phyloP scores from a whole-genome alignment of 2,113 vertebrate species.

The Fukomys damarensis region DNA sequence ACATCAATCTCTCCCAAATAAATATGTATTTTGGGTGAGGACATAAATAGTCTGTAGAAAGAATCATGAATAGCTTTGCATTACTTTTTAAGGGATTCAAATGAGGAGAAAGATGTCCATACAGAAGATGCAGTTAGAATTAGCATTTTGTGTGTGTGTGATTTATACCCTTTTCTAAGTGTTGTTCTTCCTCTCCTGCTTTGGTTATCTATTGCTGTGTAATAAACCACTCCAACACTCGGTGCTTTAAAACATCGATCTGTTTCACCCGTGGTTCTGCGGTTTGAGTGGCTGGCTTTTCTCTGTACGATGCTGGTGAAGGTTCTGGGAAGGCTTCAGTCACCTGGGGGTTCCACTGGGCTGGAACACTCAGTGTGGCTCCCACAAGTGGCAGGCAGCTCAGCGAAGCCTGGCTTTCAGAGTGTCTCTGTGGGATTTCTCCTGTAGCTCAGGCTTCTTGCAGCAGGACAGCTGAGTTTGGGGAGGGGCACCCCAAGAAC shows the following conservation, averaged over 20 bases:
- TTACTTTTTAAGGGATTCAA: neutral
- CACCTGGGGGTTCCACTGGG: neutral
- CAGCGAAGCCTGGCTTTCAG: neutral
- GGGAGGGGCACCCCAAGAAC: neutral
- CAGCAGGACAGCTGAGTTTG: neutral
- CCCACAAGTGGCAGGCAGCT: neutral
- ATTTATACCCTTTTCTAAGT: neutral
- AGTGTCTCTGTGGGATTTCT: rapidly evolving
- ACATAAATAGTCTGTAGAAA: neutral
- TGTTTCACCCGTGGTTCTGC: neutral
- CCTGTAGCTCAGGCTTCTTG: neutral
- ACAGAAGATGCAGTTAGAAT: neutral
- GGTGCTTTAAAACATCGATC: neutral
- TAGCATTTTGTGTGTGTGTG: neutral
- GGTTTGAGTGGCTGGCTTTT: neutral
- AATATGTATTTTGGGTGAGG: neutral
- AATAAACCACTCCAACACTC: neutral
- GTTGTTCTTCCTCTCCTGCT: neutral
- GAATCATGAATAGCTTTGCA: neutral
- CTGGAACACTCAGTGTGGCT: neutral
- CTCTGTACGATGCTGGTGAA: neutral
- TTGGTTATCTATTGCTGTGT: neutral
- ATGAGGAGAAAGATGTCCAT: neutral
- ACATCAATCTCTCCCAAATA: neutral
- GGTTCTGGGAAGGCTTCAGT: neutral